Base-by-base conservation (phyloP, 2,888 invertebrate species). In the Dyspetes luteomarginatus region DNA sequence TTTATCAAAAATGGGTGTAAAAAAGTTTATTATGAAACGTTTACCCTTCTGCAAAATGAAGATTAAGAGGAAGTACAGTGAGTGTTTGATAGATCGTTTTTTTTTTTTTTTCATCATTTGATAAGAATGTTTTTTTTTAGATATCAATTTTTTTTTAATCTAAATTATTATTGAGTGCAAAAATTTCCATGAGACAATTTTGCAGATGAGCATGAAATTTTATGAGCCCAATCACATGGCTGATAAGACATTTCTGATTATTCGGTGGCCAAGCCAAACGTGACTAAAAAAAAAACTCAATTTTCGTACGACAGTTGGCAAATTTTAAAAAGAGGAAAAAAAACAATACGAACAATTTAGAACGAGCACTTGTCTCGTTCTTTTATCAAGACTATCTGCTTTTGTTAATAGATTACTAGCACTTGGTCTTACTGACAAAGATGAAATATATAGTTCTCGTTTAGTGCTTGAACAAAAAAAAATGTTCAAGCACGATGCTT, bases 1-100 rank as follows among this genome's bases (percentile, higher is more conserved):
- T n/a, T n/a, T n/a, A n/a, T n/a, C n/a, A n/a, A n/a, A n/a, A 65
- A 90, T 90, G 90, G 90, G 90, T 64, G 88, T 90, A 71, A 90
- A 89, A 82, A 90, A 88, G 78, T 90, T 90, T 48, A 87, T 90
- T 45, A 88, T 89, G 88, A 90, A 90, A 73, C 83, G 89, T 73
- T 86, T 90, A 81, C 90, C 90, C 5, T 90, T 90, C 73, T 90
- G 88, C 86, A 90, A 90, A 78, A 83, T 89, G 76, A 90, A 90
- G 78, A 77, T 86, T 15, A 88, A 88, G 72, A 85, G 87, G 56
- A 90, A 90, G 72, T 87, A 85, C 72, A 84, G 90, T 90, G 82
- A 88, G 88, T 87, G 52, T 7, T 9, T 55, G 48, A 19, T 67
- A 22, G 4, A 9, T 22, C 19, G 9, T 28, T 43, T 7, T 41